Evolutionary conservation across 2,797 vertebrate species (phyloP).

Genomic region (Coregonus ussuriensis): DNA sequence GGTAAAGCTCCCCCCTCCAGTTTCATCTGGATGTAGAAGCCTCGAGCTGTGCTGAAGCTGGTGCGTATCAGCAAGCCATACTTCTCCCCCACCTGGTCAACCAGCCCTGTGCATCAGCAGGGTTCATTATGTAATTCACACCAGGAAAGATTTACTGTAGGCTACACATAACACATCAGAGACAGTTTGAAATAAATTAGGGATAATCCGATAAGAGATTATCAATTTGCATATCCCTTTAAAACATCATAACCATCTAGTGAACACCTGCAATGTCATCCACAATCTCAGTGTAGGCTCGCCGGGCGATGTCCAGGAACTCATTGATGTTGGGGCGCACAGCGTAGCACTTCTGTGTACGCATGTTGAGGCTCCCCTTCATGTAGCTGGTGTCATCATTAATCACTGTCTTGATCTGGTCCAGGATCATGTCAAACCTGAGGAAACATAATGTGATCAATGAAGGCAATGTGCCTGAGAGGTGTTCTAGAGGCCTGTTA

Average conservation of each 20-base stretch:
- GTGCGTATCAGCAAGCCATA: slow-evolving; percentile 83
- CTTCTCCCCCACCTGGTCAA: slow-evolving; percentile 86
- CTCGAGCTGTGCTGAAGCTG: slow-evolving; percentile 86
- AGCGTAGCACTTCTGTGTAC: slow-evolving; percentile 96
- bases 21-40: slow-evolving; percentile 90
- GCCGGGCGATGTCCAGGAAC: slow-evolving; percentile 92
- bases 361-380: slow-evolving; percentile 93
- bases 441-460: slow-evolving; percentile 14
- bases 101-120: slow-evolving; percentile 77
- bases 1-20: slow-evolving; percentile 77
- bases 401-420: slow-evolving; percentile 92
- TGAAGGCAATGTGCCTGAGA: neutral
- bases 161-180: too few species aligned
- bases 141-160: too few species aligned
- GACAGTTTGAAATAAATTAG: too few species aligned
- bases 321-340: slow-evolving; percentile 91
- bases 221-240: too few species aligned
- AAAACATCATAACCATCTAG: neutral
- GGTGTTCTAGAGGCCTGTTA: too few species aligned
- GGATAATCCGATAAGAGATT: too few species aligned
- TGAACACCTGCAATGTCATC: slow-evolving; percentile 92
- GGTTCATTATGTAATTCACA: too few species aligned
- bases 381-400: slow-evolving; percentile 88
- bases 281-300: slow-evolving; percentile 94
- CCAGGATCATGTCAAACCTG: slow-evolving; percentile 89